These are phyloP conservation scores for Odontomyia ornata DNA, from an alignment of 2,888 invertebrate genomes.

Conservation along the genomic window DNA sequence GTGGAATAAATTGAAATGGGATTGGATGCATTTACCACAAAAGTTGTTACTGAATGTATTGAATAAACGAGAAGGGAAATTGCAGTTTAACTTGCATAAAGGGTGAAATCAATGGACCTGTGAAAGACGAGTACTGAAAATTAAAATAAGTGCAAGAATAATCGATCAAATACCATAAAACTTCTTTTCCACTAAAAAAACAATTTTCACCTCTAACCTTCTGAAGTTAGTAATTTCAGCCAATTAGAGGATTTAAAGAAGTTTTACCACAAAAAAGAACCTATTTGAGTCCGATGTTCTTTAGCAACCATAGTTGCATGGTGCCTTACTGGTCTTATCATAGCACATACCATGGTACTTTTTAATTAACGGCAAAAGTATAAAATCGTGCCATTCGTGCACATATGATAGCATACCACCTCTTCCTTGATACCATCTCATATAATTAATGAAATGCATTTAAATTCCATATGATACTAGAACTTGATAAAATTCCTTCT, in stretches of 20 bases:
- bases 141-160: not conserved
- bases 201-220: not conserved
- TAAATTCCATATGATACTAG: not conserved
- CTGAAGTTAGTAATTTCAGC: too few relatives aligned
- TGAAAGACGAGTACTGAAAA: too few relatives aligned
- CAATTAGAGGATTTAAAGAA: too few relatives aligned
- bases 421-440: too few relatives aligned
- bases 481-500: not conserved
- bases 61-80: not conserved
- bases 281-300: too few relatives aligned
- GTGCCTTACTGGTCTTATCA: too few relatives aligned
- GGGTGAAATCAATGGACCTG: not conserved
- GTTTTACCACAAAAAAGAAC: too few relatives aligned
- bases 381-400: too few relatives aligned
- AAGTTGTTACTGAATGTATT: conserved; percentile 33
- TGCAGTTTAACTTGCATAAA: not conserved
- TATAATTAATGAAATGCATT: conserved; percentile 3
- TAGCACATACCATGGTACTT: too few relatives aligned
- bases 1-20: conserved; percentile 32
- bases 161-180: not conserved
- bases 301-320: too few relatives aligned
- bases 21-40: conserved; percentile 29
- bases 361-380: too few relatives aligned
- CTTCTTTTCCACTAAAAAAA: not conserved
- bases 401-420: too few relatives aligned